phyloP scores from a whole-genome alignment of 2,888 invertebrate species.

The Frankliniella fusca region DNA sequence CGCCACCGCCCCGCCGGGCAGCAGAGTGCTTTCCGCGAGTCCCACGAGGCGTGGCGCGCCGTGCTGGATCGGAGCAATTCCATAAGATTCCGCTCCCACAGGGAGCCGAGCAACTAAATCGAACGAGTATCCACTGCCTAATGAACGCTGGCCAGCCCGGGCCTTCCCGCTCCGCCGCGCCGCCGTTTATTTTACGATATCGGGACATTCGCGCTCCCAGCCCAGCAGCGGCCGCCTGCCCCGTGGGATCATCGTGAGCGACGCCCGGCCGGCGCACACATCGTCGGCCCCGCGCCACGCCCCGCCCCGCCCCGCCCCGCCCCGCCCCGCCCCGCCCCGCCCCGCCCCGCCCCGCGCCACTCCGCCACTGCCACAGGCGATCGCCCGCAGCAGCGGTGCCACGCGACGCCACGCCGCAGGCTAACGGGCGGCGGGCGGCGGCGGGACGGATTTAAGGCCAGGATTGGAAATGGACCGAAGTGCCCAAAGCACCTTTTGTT shows the following conservation, averaged over 20 bases:
- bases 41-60: not conserved
- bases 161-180: not conserved
- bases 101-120: too few species aligned
- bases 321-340: not conserved
- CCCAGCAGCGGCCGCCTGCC: not conserved
- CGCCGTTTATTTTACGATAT: not conserved
- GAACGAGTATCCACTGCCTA: too few species aligned
- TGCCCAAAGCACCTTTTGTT: slow-evolving; percentile 20
- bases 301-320: not conserved
- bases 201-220: too few species aligned
- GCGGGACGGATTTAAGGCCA: not conserved
- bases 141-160: not conserved
- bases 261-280: too few species aligned
- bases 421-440: not conserved
- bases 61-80: not conserved
- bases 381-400: not conserved
- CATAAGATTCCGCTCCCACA: not conserved
- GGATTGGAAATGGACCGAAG: not conserved
- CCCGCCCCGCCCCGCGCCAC: not conserved
- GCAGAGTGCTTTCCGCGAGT: not conserved
- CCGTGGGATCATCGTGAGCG: not conserved
- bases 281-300: too few species aligned
- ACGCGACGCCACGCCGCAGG: not conserved
- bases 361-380: not conserved
- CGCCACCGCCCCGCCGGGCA: not conserved